A percentile compares a stretch with the other conserved stretches of the same genome.
Evolutionary conservation across 2,888 invertebrate genomes (phyloP).

Genomic region (Drosophila imparisetae): DNA sequence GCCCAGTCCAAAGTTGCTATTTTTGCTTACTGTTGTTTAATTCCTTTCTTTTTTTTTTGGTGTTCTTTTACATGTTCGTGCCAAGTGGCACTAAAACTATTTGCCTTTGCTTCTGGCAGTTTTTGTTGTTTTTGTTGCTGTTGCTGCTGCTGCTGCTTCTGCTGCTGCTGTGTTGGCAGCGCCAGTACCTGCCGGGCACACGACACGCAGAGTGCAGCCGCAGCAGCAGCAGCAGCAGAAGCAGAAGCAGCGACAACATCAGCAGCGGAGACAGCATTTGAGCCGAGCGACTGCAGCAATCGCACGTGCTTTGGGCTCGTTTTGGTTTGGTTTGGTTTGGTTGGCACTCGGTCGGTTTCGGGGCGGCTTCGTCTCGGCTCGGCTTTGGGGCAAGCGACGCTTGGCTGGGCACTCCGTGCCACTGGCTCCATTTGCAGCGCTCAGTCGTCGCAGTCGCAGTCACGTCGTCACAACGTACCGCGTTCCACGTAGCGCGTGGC

Average conservation of each 20-base stretch:
- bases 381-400: slow-evolving; percentile 31
- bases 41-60: slow-evolving; percentile 25
- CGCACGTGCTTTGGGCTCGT: slow-evolving; percentile 54
- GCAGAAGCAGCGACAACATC: slow-evolving; percentile 33
- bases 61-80: slow-evolving; percentile 72
- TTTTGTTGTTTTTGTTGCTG: slow-evolving; percentile 30
- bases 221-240: slow-evolving; percentile 36
- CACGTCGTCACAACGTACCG: slow-evolving; percentile 78
- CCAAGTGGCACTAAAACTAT: slow-evolving; percentile 81
- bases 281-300: slow-evolving; percentile 60
- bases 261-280: slow-evolving; percentile 10
- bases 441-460: slow-evolving; percentile 79
- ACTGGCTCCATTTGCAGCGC: slow-evolving; percentile 57
- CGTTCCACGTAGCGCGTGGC: slow-evolving; percentile 69
- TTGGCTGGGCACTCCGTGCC: slow-evolving; percentile 5
- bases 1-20: slow-evolving; percentile 1
- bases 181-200: slow-evolving; percentile 58
- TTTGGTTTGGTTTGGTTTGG: not conserved
- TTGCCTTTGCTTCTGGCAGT: slow-evolving; percentile 65
- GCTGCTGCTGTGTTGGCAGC: slow-evolving; percentile 13
- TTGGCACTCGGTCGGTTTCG: slow-evolving; percentile 12
- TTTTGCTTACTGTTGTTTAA: slow-evolving; percentile 8
- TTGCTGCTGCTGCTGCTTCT: slow-evolving; percentile 3
- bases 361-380: slow-evolving; percentile 18
- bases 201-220: slow-evolving; percentile 59